Evolutionary conservation across 2,113 vertebrate genomes (phyloP).

Genomic region (Sitta europaea): DNA sequence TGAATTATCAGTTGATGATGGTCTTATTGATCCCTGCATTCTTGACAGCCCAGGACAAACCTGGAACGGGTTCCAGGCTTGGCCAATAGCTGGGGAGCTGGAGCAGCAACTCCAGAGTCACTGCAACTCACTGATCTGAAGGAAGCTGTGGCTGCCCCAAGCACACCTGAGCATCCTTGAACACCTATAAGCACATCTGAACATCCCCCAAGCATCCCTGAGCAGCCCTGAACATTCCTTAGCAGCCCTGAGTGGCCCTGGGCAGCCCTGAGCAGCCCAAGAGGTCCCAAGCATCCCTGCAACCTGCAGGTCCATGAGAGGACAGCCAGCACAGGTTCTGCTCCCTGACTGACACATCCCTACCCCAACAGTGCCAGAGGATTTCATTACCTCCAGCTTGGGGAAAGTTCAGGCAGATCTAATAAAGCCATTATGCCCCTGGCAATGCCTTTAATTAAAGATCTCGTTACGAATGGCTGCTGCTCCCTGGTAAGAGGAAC

Average conservation of each 20-base stretch:
- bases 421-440: not conserved
- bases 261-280: not conserved
- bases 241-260: not conserved
- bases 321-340: not conserved
- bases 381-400: not conserved
- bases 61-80: not conserved
- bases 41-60: not conserved
- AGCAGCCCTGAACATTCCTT: not conserved
- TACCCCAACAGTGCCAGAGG: not conserved
- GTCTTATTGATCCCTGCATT: not conserved
- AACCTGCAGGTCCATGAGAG: fast-evolving
- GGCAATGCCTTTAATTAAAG: slow-evolving; percentile 39
- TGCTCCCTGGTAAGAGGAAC: not conserved
- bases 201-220: not conserved
- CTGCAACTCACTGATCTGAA: not conserved
- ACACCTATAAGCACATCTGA: not conserved
- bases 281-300: not conserved
- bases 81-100: not conserved
- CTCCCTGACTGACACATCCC: not conserved
- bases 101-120: not conserved
- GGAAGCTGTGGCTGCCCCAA: not conserved
- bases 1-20: not conserved
- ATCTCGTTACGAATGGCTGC: not conserved
- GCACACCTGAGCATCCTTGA: not conserved
- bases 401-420: slow-evolving; percentile 15